Conservation (phyloP, 2,797 vertebrate species). For the Eulemur coronatus region DNA sequence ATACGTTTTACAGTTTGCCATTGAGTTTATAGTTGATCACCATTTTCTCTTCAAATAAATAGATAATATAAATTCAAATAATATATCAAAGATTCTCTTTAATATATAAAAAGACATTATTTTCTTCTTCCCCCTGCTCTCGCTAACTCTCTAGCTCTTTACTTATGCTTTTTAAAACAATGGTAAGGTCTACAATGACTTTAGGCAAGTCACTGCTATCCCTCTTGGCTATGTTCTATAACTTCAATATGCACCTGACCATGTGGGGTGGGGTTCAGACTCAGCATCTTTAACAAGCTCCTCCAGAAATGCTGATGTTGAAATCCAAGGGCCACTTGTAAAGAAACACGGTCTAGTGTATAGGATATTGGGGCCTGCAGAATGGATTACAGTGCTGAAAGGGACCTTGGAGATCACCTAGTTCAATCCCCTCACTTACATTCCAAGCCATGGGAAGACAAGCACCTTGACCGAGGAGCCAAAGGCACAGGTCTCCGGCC, state of each 20-base stretch:
- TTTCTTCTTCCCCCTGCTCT: not conserved
- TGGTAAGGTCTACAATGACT: not conserved
- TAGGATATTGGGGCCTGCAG: not conserved
- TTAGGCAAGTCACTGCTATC: not conserved
- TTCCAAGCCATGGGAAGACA: not conserved
- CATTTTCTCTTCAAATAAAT: conserved; percentile 33
- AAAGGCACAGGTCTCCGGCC: not conserved
- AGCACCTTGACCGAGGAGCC: not conserved
- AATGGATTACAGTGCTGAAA: not conserved
- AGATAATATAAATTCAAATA: not conserved
- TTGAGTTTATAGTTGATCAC: not conserved
- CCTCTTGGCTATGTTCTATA: not conserved
- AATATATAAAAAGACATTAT: not conserved
- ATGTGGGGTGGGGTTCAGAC: not conserved
- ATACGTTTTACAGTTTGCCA: not conserved
- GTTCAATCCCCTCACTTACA: not conserved
- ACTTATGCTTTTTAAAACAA: not conserved
- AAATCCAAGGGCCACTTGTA: not conserved
- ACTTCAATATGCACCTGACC: not conserved
- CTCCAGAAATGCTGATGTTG: not conserved
- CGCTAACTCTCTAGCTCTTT: not conserved
- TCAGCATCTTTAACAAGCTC: not conserved
- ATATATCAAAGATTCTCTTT: not conserved
- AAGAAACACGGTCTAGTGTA: not conserved
- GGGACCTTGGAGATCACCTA: not conserved